phyloP scores from a whole-genome alignment of 2,797 vertebrate species.

The Masticophis lateralis region DNA sequence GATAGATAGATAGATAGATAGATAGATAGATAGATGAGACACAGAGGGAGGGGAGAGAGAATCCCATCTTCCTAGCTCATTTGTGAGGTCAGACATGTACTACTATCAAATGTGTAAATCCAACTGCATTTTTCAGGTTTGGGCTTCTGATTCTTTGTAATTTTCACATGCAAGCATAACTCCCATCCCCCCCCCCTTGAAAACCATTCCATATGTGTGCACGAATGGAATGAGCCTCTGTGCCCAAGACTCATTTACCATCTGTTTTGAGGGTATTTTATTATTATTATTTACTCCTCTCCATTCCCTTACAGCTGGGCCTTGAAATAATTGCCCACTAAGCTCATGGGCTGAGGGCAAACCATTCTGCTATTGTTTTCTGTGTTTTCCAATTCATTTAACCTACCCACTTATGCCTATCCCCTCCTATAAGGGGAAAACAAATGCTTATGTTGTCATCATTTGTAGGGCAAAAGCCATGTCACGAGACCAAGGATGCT shows the following conservation, averaged over 20 bases:
- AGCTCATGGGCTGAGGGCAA: constrained; percentile 68
- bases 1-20: too few species aligned
- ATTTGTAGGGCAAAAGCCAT: constrained; percentile 50
- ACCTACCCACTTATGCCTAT: constrained; percentile 38
- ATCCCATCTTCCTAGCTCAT: not conserved
- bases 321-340: constrained; percentile 74
- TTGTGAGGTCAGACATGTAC: constrained; percentile 15
- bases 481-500: constrained; percentile 51
- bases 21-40: too few species aligned
- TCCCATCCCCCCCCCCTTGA: not conserved
- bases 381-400: constrained; percentile 75
- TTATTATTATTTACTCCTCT: too few species aligned
- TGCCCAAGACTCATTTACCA: constrained; percentile 63
- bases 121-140: constrained; percentile 13
- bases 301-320: constrained; percentile 67
- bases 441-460: constrained; percentile 61
- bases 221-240: constrained; percentile 45
- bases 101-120: not conserved
- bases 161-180: constrained; percentile 49
- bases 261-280: constrained; percentile 60
- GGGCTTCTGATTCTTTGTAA: constrained; percentile 47
- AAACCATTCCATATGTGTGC: constrained; percentile 49
- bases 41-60: not conserved
- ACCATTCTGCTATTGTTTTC: constrained; percentile 39
- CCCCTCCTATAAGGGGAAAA: constrained; percentile 60